Conservation (phyloP, 1,140 invertebrate genomes). For the Cheumatopsyche charites region DNA sequence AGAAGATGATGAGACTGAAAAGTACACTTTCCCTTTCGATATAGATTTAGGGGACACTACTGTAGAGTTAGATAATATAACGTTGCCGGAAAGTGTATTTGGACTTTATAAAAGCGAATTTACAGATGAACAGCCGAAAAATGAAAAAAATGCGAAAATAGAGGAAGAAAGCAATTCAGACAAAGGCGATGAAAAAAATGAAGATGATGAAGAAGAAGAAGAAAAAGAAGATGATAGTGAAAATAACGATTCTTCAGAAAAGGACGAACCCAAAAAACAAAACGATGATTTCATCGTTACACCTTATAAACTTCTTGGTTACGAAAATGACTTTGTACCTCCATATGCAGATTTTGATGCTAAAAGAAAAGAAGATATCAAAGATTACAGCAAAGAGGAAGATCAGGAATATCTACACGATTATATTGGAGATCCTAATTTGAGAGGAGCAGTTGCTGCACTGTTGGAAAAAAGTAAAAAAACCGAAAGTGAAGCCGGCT, state of each 20-base stretch:
- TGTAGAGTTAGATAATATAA: slow-evolving; percentile 43
- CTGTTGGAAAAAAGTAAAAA: slow-evolving; percentile 56
- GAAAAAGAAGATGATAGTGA: slow-evolving; percentile 48
- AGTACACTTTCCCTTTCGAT: slow-evolving; percentile 5
- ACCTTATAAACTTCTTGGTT: slow-evolving; percentile 46
- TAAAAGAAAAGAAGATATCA: slow-evolving; percentile 35
- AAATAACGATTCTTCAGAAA: slow-evolving; percentile 47
- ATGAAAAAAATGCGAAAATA: slow-evolving; percentile 47
- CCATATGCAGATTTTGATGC: slow-evolving; percentile 36
- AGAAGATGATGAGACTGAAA: slow-evolving; percentile 35
- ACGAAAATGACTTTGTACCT: slow-evolving; percentile 51
- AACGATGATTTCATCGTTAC: slow-evolving; percentile 23
- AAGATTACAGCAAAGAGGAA: slow-evolving; percentile 48
- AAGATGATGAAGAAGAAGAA: slow-evolving; percentile 43
- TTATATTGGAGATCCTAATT: slow-evolving; percentile 48
- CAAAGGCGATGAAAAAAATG: slow-evolving; percentile 35
- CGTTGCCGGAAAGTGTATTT: slow-evolving; percentile 39
- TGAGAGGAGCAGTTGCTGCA: slow-evolving; percentile 54
- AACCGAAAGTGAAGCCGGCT: slow-evolving; percentile 54
- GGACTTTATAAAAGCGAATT: slow-evolving; percentile 32
- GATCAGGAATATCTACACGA: slow-evolving; percentile 52
- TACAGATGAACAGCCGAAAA: slow-evolving; percentile 41
- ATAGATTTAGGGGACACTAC: slow-evolving; percentile 42
- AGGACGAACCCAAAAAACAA: slow-evolving; percentile 45
- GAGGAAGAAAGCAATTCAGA: slow-evolving; percentile 32